Evolutionary conservation across 2,797 vertebrate genomes (phyloP).

Genomic region (Hoplostethus mediterraneus): DNA sequence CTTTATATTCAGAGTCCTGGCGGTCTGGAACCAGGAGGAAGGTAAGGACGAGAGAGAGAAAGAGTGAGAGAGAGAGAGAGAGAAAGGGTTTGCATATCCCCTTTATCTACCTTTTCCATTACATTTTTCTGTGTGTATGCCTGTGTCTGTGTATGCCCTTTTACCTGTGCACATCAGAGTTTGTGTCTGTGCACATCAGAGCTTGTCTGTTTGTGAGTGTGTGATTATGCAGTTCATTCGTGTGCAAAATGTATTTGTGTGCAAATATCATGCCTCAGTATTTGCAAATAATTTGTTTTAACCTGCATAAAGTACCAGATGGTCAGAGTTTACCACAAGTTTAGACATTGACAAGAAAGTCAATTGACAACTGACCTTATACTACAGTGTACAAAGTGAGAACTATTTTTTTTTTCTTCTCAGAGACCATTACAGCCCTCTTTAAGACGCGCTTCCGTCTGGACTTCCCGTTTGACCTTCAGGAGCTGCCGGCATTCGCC

Average conservation of each 20-base stretch:
- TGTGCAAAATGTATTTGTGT: not conserved
- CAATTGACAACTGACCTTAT: not conserved
- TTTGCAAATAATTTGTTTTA: no score
- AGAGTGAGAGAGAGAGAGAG: not conserved
- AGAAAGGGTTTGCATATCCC: not conserved
- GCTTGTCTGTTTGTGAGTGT: no score
- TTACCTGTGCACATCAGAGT: no score
- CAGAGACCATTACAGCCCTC: slow-evolving; percentile 98
- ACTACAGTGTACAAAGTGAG: slow-evolving; percentile 19
- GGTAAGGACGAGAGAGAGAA: slow-evolving; percentile 79
- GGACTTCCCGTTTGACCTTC: slow-evolving; percentile 98
- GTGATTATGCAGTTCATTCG: no score
- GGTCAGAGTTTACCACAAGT: not conserved
- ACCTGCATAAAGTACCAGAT: not conserved
- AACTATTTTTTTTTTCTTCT: slow-evolving; percentile 33
- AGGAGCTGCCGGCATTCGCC: slow-evolving; percentile 96
- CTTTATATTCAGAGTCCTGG: slow-evolving; percentile 97
- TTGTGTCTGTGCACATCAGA: no score
- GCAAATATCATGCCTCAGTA: no score
- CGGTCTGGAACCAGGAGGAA: slow-evolving; percentile 98
- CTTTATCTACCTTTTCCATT: no score
- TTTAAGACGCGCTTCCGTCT: slow-evolving; percentile 99
- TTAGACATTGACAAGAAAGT: no score
- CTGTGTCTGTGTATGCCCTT: no score
- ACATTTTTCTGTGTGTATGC: no score